Evolutionary conservation across 2,797 vertebrate genomes (phyloP), one percentile per base, ranked within the genome.

Genomic region (Miichthys miiuy): DNA sequence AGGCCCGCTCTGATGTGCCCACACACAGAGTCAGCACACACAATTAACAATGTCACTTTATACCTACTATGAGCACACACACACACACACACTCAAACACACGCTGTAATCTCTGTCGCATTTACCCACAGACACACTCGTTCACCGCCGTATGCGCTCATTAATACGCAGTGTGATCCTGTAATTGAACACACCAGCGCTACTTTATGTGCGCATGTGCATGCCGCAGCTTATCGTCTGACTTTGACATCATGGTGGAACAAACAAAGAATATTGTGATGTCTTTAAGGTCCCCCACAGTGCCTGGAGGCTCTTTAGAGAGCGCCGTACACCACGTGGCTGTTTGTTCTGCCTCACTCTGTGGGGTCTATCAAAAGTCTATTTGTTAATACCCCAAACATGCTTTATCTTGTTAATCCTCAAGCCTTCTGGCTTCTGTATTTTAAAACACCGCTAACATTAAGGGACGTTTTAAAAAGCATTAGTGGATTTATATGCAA

Each of bases 301-400:
- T 23, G 47, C 57, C 34, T 20, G 10, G 50, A 48, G 55, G 38
- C 61, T 63, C 21, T 61, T 54, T 7, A 44, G 66, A 75, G 56
- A 63, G n/a, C 1, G 3, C 57, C 42, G 50, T 6, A 11, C 52
- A 76, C 44, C 79, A 80, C 80, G 72, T 79, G 62, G 58, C 70
- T 73, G 6, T 82, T 87, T 81, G 54, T 81, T 66, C 38, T 74
- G 52, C 60, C 27, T 67, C 30, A 14, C 3, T 66, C 38, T 25
- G 41, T 34, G 25, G 4, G 27, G 16, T 71, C 4, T 44, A 55
- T 71, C 58, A 70, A 67, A 77, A 60, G 66, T 54, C 8, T 3
- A 6, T 75, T 67, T 80, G 71, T 83, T 83, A 44, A 65, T 55
- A 65, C 64, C 56, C n/a, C 8, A 58, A 27, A 75, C 48, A 54